These are phyloP conservation scores for Clarias platycephalus DNA, from an alignment of 2,797 vertebrate genomes.

Conservation along the genomic window DNA sequence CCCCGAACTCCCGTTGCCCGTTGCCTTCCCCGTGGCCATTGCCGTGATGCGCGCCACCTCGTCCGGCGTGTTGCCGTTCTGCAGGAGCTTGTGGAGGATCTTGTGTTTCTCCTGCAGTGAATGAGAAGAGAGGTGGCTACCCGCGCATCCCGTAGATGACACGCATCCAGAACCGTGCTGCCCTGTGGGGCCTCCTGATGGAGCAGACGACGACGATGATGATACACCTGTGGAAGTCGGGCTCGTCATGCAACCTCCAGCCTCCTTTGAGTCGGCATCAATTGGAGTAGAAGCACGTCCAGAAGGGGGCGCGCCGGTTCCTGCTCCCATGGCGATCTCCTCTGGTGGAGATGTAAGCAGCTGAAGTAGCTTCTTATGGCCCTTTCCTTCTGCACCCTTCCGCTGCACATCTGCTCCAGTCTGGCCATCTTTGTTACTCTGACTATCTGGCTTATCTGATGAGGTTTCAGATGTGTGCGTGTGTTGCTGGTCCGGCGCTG, in stretches of 20 bases:
- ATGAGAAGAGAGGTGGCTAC: slow-evolving; percentile 69
- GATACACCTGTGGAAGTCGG: slow-evolving; percentile 92
- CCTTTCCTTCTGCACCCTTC: slow-evolving; percentile 82
- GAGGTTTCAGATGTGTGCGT: slow-evolving; percentile 82
- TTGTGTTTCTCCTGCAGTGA: slow-evolving; percentile 95
- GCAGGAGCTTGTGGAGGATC: slow-evolving; percentile 95
- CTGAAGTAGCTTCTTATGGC: slow-evolving; percentile 94
- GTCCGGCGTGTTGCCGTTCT: slow-evolving; percentile 95
- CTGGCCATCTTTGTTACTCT: slow-evolving; percentile 76
- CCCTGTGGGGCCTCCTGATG: slow-evolving; percentile 57
- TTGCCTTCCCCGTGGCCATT: slow-evolving; percentile 88
- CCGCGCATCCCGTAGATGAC: slow-evolving; percentile 75
- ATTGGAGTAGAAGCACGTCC: slow-evolving; percentile 73
- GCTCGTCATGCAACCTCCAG: slow-evolving; percentile 80
- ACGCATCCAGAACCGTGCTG: slow-evolving; percentile 70
- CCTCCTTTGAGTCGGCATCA: slow-evolving; percentile 83
- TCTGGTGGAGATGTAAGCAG: slow-evolving; percentile 92
- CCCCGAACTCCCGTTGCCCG: slow-evolving; percentile 72
- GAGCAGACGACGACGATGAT: slow-evolving; percentile 76
- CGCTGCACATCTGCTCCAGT: slow-evolving; percentile 75
- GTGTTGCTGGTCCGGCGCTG: slow-evolving; percentile 67
- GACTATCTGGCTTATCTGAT: slow-evolving; percentile 85
- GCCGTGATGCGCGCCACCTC: slow-evolving; percentile 98
- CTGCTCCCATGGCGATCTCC: slow-evolving; percentile 76
- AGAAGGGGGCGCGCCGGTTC: slow-evolving; percentile 59